Percentiles rank a stretch among this genome's conserved stretches.
phyloP scores from a whole-genome alignment of 2,797 vertebrate genomes.

The Acanthurus lineatus region DNA sequence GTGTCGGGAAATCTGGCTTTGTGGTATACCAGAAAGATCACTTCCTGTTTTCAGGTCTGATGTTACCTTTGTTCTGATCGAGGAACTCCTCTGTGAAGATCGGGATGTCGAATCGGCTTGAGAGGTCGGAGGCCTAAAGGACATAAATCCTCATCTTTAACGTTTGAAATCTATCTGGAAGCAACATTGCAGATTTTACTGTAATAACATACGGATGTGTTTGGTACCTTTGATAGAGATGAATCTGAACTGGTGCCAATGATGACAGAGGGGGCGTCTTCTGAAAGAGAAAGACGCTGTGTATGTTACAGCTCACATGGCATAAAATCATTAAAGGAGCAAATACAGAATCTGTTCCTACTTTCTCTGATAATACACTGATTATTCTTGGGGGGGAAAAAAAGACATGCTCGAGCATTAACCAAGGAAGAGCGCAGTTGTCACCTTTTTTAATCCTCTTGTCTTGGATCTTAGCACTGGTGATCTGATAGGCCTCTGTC shows the following conservation, averaged over 20 bases:
- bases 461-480: conserved; percentile 94
- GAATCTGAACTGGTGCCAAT: conserved; percentile 80
- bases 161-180: neutral
- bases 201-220: neutral
- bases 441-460: conserved; percentile 97
- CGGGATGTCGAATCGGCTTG: conserved; percentile 92
- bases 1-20: neutral
- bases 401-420: neutral
- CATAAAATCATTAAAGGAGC: no score
- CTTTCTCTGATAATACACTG: neutral
- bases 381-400: neutral
- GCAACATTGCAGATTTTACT: neutral
- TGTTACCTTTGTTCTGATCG: conserved; percentile 98
- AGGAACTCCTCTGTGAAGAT: conserved; percentile 99
- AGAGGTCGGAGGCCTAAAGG: conserved; percentile 85
- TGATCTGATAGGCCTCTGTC: conserved; percentile 96
- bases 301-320: neutral
- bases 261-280: conserved; percentile 84
- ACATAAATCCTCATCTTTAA: conserved; percentile 8
- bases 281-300: conserved; percentile 71
- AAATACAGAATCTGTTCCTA: neutral
- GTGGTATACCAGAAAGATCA: neutral
- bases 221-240: conserved; percentile 80
- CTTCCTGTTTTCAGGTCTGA: neutral
- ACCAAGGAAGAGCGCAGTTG: neutral